Percentiles rank a stretch among this genome's conserved stretches.
Conservation (phyloP, 2,888 invertebrate genomes). For the Corythucha ciliata region DNA sequence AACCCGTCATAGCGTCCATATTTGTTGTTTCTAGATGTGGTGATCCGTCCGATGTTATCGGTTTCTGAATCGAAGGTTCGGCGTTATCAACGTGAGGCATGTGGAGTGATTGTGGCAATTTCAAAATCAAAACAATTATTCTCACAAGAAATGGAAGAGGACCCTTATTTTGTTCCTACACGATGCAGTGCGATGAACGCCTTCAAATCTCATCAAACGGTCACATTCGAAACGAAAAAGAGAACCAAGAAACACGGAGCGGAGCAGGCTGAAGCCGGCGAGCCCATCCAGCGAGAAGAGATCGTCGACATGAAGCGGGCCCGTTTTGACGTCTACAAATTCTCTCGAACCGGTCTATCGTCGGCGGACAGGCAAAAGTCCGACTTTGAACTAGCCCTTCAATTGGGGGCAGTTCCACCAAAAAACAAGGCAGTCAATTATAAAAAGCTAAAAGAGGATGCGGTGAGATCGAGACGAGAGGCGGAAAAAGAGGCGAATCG, state of each 20-base stretch:
- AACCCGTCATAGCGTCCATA: too few species aligned
- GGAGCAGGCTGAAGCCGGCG: neutral
- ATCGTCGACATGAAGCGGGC: conserved; percentile 65
- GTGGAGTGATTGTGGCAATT: too few species aligned
- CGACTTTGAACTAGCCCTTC: conserved; percentile 66
- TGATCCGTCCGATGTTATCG: too few species aligned
- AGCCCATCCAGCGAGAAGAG: conserved; percentile 35
- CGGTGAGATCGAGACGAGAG: conserved; percentile 7
- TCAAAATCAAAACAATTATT: neutral
- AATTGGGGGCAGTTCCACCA: conserved; percentile 47
- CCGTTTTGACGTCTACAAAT: conserved; percentile 71
- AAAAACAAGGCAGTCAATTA: conserved; percentile 27
- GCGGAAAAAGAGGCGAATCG: conserved; percentile 21
- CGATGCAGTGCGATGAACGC: conserved; percentile 10
- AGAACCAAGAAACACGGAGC: neutral
- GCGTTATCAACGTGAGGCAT: too few species aligned
- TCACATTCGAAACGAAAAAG: conserved; percentile 11
- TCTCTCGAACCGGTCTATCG: conserved; percentile 69
- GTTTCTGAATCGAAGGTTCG: too few species aligned
- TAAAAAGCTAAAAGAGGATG: conserved; percentile 21
- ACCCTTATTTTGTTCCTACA: conserved; percentile 27
- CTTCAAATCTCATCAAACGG: conserved; percentile 12
- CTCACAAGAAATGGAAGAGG: conserved; percentile 3
- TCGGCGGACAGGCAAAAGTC: conserved; percentile 62
- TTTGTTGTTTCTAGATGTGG: too few species aligned